phyloP scores from a whole-genome alignment of 2,797 vertebrate genomes.

The Squalus acanthias region DNA sequence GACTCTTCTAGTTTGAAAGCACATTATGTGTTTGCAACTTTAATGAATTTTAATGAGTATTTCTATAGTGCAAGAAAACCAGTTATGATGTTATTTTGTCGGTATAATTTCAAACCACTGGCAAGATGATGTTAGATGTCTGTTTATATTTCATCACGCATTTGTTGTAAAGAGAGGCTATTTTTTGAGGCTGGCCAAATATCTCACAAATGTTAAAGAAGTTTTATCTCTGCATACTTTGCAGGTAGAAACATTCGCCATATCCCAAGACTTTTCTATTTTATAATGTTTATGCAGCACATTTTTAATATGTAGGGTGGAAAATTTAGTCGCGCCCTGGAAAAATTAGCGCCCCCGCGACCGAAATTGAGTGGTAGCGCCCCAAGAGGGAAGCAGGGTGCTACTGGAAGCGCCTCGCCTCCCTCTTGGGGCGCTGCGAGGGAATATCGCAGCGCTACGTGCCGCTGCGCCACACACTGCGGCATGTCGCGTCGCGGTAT shows the following conservation, averaged over 20 bases:
- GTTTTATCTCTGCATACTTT: background rate
- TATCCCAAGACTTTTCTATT: background rate
- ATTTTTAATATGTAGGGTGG: background rate
- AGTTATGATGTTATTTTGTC: constrained; percentile 5
- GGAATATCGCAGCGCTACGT: no score
- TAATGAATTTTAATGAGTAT: constrained; percentile 33
- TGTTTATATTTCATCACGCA: background rate
- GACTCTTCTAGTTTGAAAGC: background rate
- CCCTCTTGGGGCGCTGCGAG: no score
- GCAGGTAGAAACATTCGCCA: background rate
- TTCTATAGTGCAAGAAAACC: background rate
- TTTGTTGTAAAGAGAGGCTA: background rate
- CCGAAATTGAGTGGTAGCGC: no score
- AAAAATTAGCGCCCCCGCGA: no score
- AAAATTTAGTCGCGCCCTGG: no score
- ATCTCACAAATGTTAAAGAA: background rate
- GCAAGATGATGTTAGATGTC: background rate
- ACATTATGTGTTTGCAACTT: constrained; percentile 13
- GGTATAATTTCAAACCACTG: background rate
- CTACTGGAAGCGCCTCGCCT: no score
- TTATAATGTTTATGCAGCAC: background rate
- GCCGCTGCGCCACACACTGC: no score
- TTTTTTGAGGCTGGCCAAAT: background rate
- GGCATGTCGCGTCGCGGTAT: no score
- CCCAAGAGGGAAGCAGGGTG: no score